phyloP scores from a whole-genome alignment of 1,140 invertebrate species.

The Lysiphlebus fabarum region DNA sequence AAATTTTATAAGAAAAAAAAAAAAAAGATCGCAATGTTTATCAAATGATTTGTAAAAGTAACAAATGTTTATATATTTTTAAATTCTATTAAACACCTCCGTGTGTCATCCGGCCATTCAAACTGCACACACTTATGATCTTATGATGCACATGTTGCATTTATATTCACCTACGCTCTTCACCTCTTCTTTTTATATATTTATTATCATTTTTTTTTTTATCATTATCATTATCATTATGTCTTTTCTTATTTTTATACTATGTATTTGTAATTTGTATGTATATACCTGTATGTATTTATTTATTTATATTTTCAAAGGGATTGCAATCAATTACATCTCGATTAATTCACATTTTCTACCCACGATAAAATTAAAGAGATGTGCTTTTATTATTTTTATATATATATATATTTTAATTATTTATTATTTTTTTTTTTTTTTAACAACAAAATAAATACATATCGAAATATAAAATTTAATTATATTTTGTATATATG shows the following conservation, averaged over 20 bases:
- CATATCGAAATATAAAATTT: no score
- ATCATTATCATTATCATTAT: not conserved
- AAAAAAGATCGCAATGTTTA: conserved; percentile 9
- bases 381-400: no score
- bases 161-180: conserved; percentile 25
- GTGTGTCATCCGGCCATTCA: conserved; percentile 27
- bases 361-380: conserved; percentile 14
- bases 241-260: no score
- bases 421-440: no score
- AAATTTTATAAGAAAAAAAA: conserved; percentile 14
- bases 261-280: no score
- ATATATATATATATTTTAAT: no score
- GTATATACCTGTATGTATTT: no score
- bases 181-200: not conserved
- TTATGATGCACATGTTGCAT: conserved; percentile 6
- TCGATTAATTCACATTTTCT: conserved; percentile 25
- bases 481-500: no score
- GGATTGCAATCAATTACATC: conserved; percentile 25
- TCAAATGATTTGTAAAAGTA: conserved; percentile 3
- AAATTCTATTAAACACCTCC: conserved; percentile 24
- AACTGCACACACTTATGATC: not conserved
- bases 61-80: conserved; percentile 5
- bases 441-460: no score
- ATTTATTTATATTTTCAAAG: conserved; percentile 4
- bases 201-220: not conserved